phyloP scores from a whole-genome alignment of 2,113 vertebrate species.

The Oreotrochilus melanogaster region DNA sequence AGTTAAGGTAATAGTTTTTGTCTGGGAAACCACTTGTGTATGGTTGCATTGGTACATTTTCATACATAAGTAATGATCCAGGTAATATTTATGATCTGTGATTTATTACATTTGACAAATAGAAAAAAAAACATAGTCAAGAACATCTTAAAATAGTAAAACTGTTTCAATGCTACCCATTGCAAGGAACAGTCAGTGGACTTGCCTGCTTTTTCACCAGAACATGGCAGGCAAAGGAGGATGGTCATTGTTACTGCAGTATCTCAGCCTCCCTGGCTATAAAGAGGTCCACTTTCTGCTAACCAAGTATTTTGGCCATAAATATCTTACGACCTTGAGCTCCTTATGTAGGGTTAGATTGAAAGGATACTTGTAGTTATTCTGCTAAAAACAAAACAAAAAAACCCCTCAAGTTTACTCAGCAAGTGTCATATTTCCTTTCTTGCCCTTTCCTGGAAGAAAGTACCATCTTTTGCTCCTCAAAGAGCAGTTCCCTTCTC shows the following conservation, averaged over 20 bases:
- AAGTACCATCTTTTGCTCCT: neutral
- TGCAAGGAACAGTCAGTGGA: neutral
- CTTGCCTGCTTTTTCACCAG: neutral
- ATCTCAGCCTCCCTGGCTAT: neutral
- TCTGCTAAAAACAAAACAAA: neutral
- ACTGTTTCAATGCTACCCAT: neutral
- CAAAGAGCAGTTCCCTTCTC: neutral
- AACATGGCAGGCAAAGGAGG: neutral
- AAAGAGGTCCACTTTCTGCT: neutral
- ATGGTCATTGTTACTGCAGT: neutral
- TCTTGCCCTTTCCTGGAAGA: neutral
- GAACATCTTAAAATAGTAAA: neutral
- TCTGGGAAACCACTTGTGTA: neutral
- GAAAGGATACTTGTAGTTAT: neutral
- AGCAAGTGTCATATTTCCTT: neutral
- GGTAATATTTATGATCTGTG: neutral
- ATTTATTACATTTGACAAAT: neutral
- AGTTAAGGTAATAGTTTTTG: neutral
- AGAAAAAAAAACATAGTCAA: neutral
- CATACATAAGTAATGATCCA: neutral
- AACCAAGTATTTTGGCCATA: neutral
- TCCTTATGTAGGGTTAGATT: neutral
- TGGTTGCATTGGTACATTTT: neutral
- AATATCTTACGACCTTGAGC: neutral
- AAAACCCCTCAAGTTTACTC: neutral